Evolutionary conservation across 2,113 vertebrate species (phyloP), one percentile per base, ranked within the genome.

Genomic region (Ophiodon elongatus): DNA sequence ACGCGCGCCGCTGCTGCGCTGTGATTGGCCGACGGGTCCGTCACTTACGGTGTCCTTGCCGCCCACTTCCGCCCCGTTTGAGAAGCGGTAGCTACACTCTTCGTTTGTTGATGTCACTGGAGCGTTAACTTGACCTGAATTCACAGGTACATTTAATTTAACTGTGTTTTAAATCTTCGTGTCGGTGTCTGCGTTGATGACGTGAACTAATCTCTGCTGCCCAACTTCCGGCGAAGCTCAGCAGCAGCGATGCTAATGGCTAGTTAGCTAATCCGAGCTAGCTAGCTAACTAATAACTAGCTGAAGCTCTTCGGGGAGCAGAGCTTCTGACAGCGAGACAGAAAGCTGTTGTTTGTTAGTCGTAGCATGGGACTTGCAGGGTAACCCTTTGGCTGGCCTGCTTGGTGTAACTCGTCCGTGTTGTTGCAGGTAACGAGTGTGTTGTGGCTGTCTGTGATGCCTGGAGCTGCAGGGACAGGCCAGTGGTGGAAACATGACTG

Each of bases 21-120:
- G 13, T 84, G 79, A 94, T 91, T 92, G 92, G 93, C 73, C 54
- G 47, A 11, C 1, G 2, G 0, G 8, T 21, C 76, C 80, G 87
- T 87, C 93, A 84, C 15, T 93, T 87, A 90, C 56, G 0, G 33
- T 93, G 93, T 83, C 92, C 93, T 95, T 94, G 31, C 83, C 87
- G 79, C 82, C 92, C 50, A 88, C 85, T 91, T 95, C 94, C 93
- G 91, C 67, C 76, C 85, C 50, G 75, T 21, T 59, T 13, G 57
- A 68, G 52, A 66, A 43, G 62, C 37, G 29, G 68, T 17, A n/a
- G n/a, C n/a, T 4, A 14, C 17, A 69, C 59, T 85, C 33, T 64
- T 77, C 68, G 81, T n/a, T 92, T 93, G 87, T 91, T 91, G 89
- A 83, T 80, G 54, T 86, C 57, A 21, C 11, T 13, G 29, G 56